These are phyloP conservation scores for Mactra quadrangularis DNA, from an alignment of 1,140 invertebrate species.

Conservation along the genomic window DNA sequence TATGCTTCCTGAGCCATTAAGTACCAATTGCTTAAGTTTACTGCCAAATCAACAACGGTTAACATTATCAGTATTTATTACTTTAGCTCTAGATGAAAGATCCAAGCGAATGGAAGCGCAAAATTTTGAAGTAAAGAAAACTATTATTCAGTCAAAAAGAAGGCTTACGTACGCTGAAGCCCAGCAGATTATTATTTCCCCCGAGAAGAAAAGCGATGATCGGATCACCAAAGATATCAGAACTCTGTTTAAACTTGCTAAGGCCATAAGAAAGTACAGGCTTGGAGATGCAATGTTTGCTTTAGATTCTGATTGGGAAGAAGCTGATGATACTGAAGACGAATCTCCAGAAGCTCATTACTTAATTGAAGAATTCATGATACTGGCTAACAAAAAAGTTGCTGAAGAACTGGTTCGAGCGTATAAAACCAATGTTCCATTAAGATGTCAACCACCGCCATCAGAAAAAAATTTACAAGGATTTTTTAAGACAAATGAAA, in stretches of 20 bases:
- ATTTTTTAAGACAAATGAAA: slow-evolving; percentile 58
- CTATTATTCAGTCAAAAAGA: slow-evolving; percentile 65
- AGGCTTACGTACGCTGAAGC: slow-evolving; percentile 72
- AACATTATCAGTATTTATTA: slow-evolving; percentile 73
- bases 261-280: slow-evolving; percentile 63
- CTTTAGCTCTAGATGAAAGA: slow-evolving; percentile 59
- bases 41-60: slow-evolving; percentile 75
- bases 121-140: slow-evolving; percentile 55
- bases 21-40: slow-evolving; percentile 82
- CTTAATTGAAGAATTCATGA: slow-evolving; percentile 74
- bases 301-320: slow-evolving; percentile 64
- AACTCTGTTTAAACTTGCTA: slow-evolving; percentile 66
- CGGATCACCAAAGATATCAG: slow-evolving; percentile 53
- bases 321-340: slow-evolving; percentile 51
- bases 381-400: slow-evolving; percentile 50
- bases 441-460: slow-evolving; percentile 64
- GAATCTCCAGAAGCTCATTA: slow-evolving; percentile 74
- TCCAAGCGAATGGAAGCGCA: slow-evolving; percentile 30
- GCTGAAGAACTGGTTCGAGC: slow-evolving; percentile 6
- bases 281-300: slow-evolving; percentile 65
- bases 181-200: slow-evolving; percentile 67
- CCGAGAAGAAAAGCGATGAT: not conserved
- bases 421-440: slow-evolving; percentile 53
- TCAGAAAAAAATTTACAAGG: slow-evolving; percentile 47
- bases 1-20: slow-evolving; percentile 83